phyloP scores from a whole-genome alignment of 2,113 vertebrate genomes.

The Nothobranchius kuhntae region DNA sequence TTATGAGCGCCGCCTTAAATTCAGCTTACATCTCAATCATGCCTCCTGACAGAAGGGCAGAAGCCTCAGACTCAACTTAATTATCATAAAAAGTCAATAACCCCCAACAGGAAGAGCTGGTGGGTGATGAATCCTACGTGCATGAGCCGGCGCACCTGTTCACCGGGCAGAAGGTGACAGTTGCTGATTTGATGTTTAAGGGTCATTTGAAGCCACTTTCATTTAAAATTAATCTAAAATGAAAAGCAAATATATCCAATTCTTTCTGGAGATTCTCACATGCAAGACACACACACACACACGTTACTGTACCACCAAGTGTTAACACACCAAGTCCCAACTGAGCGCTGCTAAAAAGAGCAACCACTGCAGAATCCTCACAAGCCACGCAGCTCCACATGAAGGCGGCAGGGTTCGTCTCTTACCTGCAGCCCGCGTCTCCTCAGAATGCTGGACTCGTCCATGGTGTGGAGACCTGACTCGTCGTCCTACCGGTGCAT shows the following conservation, averaged over 20 bases:
- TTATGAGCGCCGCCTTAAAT: constrained; percentile 13
- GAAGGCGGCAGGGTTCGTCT: constrained; percentile 1
- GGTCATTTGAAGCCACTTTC: background rate
- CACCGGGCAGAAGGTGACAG: constrained; percentile 2
- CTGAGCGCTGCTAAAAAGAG: constrained; percentile 28
- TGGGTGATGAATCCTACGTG: constrained; percentile 6
- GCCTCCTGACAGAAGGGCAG: constrained; percentile 14
- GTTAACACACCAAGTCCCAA: constrained; percentile 61
- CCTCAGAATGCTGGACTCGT: constrained; percentile 92
- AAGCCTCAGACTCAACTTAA: constrained; percentile 5
- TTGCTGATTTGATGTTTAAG: constrained; percentile 10
- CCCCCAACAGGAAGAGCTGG: constrained; percentile 25
- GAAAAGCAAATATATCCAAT: background rate
- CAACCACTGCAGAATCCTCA: constrained; percentile 4
- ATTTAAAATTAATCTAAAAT: constrained; percentile 4
- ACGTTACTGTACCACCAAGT: constrained; percentile 33
- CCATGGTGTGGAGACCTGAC: constrained; percentile 81
- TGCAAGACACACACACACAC: constrained; percentile 8
- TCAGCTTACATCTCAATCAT: constrained; percentile 23
- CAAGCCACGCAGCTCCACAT: background rate
- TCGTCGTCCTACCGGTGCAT: constrained; percentile 77
- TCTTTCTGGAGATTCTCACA: constrained; percentile 23
- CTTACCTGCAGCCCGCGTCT: constrained; percentile 94
- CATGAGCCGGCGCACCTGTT: constrained; percentile 3
- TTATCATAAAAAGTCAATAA: constrained; percentile 59